Conservation (phyloP, 1,140 invertebrate species). For the Cotesia glomerata region DNA sequence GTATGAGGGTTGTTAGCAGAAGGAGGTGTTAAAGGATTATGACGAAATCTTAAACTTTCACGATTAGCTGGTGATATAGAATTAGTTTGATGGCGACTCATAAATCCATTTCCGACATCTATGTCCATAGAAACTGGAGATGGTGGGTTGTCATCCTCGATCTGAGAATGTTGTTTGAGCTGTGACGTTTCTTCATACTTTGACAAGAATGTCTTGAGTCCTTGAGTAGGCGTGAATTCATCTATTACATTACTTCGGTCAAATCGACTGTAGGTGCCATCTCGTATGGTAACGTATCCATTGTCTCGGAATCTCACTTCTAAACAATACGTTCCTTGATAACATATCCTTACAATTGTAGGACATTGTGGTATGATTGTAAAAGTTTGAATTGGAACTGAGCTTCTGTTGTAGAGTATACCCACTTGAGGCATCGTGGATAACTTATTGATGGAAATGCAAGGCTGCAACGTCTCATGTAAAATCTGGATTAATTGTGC, state of each 20-base stretch:
- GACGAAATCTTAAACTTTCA: conserved; percentile 74
- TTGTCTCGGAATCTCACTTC: conserved; percentile 87
- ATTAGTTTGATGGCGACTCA: conserved; percentile 67
- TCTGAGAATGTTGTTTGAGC: conserved; percentile 80
- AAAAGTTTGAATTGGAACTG: conserved; percentile 89
- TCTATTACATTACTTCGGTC: conserved; percentile 89
- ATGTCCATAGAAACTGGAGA: conserved; percentile 85
- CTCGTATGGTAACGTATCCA: conserved; percentile 88
- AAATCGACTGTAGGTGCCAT: conserved; percentile 93
- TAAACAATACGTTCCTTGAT: conserved; percentile 89
- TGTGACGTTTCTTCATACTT: conserved; percentile 90
- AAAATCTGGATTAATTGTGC: conserved; percentile 83
- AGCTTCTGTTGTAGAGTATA: conserved; percentile 72
- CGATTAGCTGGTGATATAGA: conserved; percentile 74
- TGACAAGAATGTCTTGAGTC: conserved; percentile 89
- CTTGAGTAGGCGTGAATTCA: conserved; percentile 90
- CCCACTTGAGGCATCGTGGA: conserved; percentile 84
- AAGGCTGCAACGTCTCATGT: conserved; percentile 83
- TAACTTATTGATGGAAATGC: conserved; percentile 83
- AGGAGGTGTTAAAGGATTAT: conserved; percentile 76
- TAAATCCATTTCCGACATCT: conserved; percentile 57
- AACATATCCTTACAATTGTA: conserved; percentile 84
- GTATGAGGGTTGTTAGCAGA: conserved; percentile 86
- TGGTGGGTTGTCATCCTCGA: conserved; percentile 95
- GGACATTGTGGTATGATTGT: conserved; percentile 87